Evolutionary conservation across 2,797 vertebrate genomes (phyloP).

Genomic region (Labeo calbasu): DNA sequence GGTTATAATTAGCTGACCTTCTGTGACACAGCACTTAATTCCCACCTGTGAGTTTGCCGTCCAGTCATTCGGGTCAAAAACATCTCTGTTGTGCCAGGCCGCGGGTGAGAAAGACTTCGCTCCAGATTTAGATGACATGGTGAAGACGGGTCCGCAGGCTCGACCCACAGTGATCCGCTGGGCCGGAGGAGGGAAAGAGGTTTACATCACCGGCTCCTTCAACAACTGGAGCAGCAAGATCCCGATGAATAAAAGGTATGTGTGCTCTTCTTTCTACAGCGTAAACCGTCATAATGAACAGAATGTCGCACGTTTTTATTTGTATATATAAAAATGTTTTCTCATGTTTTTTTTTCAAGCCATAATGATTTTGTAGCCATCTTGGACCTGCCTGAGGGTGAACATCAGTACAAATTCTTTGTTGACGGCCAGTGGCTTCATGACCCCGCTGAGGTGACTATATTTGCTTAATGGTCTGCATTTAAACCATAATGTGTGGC

Average conservation of each 20-base stretch:
- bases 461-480: neutral
- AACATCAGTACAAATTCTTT: constrained; percentile 99
- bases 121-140: constrained; percentile 87
- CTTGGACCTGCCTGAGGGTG: constrained; percentile 94
- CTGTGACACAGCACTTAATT: too few relatives aligned
- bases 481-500: neutral
- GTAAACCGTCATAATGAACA: neutral
- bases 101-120: constrained; percentile 88
- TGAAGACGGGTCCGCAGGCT: constrained; percentile 87
- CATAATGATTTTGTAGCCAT: constrained; percentile 98
- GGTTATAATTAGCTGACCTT: neutral
- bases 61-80: neutral
- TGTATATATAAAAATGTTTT: neutral
- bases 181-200: constrained; percentile 94
- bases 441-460: constrained; percentile 90
- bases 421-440: constrained; percentile 98
- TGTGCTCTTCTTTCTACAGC: too few relatives aligned
- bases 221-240: constrained; percentile 97
- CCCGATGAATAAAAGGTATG: constrained; percentile 95
- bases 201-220: constrained; percentile 95
- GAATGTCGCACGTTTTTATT: neutral
- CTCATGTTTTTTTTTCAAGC: constrained; percentile 69
- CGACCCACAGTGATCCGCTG: constrained; percentile 97
- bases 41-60: too few relatives aligned
- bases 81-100: constrained; percentile 59